Evolutionary conservation across 1,140 invertebrate genomes (phyloP).

Genomic region (Octopus sinensis): DNA sequence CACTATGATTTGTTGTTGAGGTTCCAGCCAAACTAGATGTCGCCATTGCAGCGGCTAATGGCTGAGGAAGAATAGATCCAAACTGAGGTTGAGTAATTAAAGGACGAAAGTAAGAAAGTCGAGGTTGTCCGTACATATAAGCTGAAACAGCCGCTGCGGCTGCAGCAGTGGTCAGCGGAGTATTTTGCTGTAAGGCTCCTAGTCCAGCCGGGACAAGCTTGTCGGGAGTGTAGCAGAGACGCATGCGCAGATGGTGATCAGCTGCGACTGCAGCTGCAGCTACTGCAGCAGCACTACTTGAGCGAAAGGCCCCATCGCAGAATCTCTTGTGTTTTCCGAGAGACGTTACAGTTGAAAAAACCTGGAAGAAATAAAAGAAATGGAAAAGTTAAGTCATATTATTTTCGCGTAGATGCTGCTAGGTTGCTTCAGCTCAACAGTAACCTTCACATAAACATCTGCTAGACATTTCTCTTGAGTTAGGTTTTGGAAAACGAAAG

Average conservation of each 20-base stretch:
- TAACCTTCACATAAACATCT: no score
- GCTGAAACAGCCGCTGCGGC: conserved; percentile 38
- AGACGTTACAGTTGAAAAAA: conserved; percentile 80
- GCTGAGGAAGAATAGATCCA: conserved; percentile 31
- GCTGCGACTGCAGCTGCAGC: no score
- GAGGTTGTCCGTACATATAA: conserved; percentile 46
- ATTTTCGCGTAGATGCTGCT: no score
- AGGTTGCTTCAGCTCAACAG: no score
- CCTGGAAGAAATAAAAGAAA: not conserved
- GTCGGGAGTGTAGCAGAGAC: conserved; percentile 19
- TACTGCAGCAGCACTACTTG: conserved; percentile 20
- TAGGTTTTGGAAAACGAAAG: no score
- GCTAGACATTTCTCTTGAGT: no score
- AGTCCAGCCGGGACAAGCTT: not conserved
- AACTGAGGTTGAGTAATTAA: conserved; percentile 21
- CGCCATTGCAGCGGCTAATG: conserved; percentile 17
- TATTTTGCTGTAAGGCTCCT: conserved; percentile 19
- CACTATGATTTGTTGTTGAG: not conserved
- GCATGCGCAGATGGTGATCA: not conserved
- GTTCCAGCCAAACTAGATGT: conserved; percentile 22
- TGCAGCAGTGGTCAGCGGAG: conserved; percentile 35
- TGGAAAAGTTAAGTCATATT: no score
- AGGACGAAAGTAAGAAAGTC: conserved; percentile 48
- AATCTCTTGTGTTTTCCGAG: conserved; percentile 64
- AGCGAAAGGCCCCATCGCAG: conserved; percentile 60